phyloP scores from a whole-genome alignment of 2,888 invertebrate genomes.

The Spodoptera exigua region DNA sequence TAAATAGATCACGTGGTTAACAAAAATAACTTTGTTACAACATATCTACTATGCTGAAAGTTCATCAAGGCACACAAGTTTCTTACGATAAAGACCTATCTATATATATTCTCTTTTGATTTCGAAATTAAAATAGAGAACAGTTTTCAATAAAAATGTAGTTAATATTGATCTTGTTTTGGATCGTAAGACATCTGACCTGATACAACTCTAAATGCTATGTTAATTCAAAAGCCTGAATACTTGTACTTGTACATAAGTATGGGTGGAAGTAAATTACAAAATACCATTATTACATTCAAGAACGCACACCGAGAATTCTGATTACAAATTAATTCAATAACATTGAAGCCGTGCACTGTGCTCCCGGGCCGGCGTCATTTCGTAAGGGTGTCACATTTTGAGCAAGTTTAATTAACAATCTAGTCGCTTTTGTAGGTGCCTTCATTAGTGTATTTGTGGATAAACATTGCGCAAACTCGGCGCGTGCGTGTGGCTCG shows the following conservation, averaged over 20 bases:
- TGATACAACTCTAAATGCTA: conserved; percentile 21
- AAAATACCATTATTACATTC: conserved; percentile 79
- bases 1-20: conserved; percentile 29
- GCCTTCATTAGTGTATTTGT: conserved; percentile 89
- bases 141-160: conserved; percentile 22
- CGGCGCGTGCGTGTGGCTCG: conserved; percentile 74
- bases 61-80: conserved; percentile 6
- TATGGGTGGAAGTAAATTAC: conserved; percentile 69
- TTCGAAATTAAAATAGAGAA: conserved; percentile 8
- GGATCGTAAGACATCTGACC: conserved; percentile 6
- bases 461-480: conserved; percentile 87
- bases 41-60: not conserved
- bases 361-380: conserved; percentile 83
- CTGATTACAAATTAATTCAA: conserved; percentile 89
- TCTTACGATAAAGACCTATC: conserved; percentile 10
- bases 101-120: conserved; percentile 13
- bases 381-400: conserved; percentile 89
- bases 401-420: conserved; percentile 89
- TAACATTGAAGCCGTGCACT: conserved; percentile 87
- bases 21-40: conserved; percentile 39
- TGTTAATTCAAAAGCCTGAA: conserved; percentile 63
- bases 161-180: conserved; percentile 12
- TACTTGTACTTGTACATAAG: conserved; percentile 61
- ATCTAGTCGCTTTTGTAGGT: conserved; percentile 89
- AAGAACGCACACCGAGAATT: conserved; percentile 85